Base-by-base conservation (phyloP, 2,888 invertebrate genomes). In the Dryococelus australis region DNA sequence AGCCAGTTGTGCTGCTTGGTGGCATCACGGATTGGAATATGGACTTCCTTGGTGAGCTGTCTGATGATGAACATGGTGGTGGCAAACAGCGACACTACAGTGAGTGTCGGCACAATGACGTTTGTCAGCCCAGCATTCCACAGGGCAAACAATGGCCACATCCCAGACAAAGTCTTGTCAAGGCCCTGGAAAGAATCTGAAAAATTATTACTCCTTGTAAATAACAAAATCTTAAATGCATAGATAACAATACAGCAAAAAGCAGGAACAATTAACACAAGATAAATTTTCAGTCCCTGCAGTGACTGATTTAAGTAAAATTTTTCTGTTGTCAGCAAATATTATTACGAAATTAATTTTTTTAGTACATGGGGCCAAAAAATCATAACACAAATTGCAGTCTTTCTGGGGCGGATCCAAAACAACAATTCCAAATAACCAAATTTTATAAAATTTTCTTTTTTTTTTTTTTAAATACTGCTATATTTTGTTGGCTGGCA, bases 1-100 rank as follows among this genome's bases (percentile, higher is more conserved):
- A 92, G 93, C 94, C 94, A 94, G 90, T 92, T 94, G 90, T 94
- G 94, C 88, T 92, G 92, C 89, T 94, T 94, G 0, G 92, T 92
- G 80, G 92, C 92, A 90, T 94, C 94, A 90, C 93, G 92, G 78
- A 94, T 92, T 28, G 93, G 92, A 88, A 94, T 93, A 89, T 92
- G 93, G 47, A 91, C 91, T 89, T 93, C 93, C 85, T 92, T 92
- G 89, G 93, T 91, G 79, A 94, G 90, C 91, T 93, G 93, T 91
- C 92, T 93, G 84, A 92, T 91, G 87, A 92, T 89, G 90, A 92
- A 80, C 27, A 88, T 28, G 26, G 88, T 78, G 6, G 87, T 28
- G 65, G 87, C 51, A 27, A 88, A 88, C 51, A 88, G 81, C 16
- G 78, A 16, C n/a, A 87, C 27, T 27, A 83, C 81, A 0, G 86